A percentile compares a stretch with the other conserved stretches of the same genome.
Evolutionary conservation across 2,888 invertebrate genomes (phyloP).

Genomic region (Diachrysia chrysitis): DNA sequence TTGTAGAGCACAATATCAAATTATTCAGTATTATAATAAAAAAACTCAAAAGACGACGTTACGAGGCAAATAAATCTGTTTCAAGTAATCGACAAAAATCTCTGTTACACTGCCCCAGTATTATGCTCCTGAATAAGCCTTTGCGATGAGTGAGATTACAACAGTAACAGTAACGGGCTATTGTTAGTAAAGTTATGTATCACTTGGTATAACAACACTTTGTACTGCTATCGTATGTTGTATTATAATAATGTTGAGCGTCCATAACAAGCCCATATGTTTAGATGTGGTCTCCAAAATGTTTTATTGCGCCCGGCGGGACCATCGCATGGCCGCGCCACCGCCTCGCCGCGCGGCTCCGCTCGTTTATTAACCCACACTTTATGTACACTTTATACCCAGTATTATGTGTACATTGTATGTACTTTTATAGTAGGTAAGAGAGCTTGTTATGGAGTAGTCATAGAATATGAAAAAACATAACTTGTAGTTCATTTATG

Average conservation of each 20-base stretch:
- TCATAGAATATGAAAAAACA: no score
- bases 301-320: conserved; percentile 36
- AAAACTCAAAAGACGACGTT: no score
- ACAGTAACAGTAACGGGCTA: no score
- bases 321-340: background rate
- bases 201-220: background rate
- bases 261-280: conserved; percentile 10
- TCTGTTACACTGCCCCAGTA: no score
- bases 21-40: no score
- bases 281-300: conserved; percentile 28
- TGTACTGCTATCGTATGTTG: background rate
- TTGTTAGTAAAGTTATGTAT: background rate
- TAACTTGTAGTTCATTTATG: no score
- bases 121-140: no score
- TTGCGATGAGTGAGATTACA: background rate
- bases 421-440: background rate
- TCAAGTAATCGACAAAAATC: no score
- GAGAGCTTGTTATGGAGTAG: background rate
- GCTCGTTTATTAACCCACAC: conserved; percentile 14
- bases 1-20: no score
- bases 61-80: no score
- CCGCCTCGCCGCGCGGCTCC: background rate
- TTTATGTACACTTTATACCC: background rate
- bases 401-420: background rate
- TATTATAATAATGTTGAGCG: background rate